Evolutionary conservation across 2,888 invertebrate genomes (phyloP).

Genomic region (Plebejus melissa): DNA sequence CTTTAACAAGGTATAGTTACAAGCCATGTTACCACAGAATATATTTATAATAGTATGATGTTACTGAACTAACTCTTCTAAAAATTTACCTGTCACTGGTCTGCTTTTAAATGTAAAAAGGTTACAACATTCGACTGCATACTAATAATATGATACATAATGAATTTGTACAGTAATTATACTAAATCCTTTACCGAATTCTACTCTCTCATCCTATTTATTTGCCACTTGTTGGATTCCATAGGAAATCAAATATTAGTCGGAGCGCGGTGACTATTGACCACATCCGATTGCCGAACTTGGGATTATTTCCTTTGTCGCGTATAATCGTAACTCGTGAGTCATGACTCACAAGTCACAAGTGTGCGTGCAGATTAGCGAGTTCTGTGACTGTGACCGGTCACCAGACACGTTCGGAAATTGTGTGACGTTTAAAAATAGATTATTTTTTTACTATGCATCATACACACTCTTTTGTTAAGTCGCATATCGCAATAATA

Average conservation of each 20-base stretch:
- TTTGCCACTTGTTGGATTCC: conserved; percentile 3
- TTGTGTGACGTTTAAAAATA: no score
- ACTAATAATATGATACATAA: no score
- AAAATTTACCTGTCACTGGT: no score
- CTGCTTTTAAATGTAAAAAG: no score
- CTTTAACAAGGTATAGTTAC: no score
- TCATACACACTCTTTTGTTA: no score
- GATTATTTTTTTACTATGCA: no score
- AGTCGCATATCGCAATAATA: no score
- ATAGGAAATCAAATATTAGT: conserved; percentile 18
- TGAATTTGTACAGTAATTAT: neutral
- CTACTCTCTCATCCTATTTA: neutral
- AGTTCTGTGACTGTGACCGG: neutral
- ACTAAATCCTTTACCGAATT: neutral
- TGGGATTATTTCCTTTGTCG: neutral
- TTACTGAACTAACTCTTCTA: no score
- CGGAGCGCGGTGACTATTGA: neutral
- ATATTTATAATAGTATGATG: neutral
- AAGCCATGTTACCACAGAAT: no score
- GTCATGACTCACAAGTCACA: neutral
- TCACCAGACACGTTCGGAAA: neutral
- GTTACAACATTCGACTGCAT: no score
- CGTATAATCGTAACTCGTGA: neutral
- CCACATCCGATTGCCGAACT: conserved; percentile 13
- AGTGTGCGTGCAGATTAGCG: neutral